Evolutionary conservation across 2,888 invertebrate species (phyloP), one percentile per base, ranked within the genome.

Genomic region (Periphyllus acericola): DNA sequence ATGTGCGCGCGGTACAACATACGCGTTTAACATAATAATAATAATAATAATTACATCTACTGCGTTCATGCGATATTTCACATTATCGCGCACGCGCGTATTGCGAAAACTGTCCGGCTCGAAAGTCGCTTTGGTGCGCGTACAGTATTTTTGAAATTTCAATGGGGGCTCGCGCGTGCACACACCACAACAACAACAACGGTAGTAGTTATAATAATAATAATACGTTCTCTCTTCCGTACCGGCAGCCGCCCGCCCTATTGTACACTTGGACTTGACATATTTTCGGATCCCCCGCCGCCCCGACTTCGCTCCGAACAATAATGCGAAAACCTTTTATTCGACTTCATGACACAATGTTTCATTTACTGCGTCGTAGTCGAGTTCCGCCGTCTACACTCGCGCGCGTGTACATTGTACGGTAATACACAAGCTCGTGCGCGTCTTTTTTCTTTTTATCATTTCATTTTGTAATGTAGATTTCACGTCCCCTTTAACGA

Each of bases 21-120:
- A 19, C 21, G 6, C 17, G 1, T 34, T 25, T n/a, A 36, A 40
- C 46, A 72, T 11, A 46, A 46, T 46, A 46, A 11, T n/a, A n/a
- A n/a, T 46, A 46, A 46, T 46, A 46, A 11, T n/a, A n/a, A n/a
- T 46, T 14, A 46, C 14, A 46, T 46, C 46, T 46, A 46, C 14
- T 40, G 9, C 40, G 40, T 71, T 32, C 17, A 29, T 71, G 29
- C 4, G 6, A 60, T 60, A 60, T 60, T 60, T 71, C 11, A 71
- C 60, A 25, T 55, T 79, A 60, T 79, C 32, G 34, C 46, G 25
- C 46, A 25, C 11, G 68, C 32, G 36, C 46, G 81, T 46, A 17
- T 83, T 72, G 72, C 83, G 82, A 83, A 83, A 83, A 83, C 82
- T 14, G 82, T 72, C 71, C 82, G 85, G 78, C n/a, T 74, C 55